phyloP scores from a whole-genome alignment of 2,113 vertebrate genomes.

The Dromaius novaehollandiae region DNA sequence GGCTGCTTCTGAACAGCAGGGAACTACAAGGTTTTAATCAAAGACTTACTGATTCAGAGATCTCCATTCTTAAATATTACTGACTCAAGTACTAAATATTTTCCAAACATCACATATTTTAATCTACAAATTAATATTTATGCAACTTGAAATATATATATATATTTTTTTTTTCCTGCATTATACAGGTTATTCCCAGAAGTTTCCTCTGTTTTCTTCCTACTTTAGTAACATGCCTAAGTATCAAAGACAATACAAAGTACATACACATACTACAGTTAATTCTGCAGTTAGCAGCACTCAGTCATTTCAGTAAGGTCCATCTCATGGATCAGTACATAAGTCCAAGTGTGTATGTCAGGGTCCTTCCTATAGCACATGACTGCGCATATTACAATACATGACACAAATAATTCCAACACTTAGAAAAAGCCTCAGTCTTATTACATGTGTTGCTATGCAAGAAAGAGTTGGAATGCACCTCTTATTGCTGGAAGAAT shows the following conservation, averaged over 20 bases:
- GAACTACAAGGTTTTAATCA: not conserved
- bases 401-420: not conserved
- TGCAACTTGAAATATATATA: not conserved
- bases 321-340: not conserved
- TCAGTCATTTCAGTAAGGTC: not conserved
- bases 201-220: not conserved
- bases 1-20: not conserved
- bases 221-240: not conserved
- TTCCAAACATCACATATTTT: not conserved
- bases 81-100: not conserved
- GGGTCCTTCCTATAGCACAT: not conserved
- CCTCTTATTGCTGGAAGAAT: not conserved
- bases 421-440: not conserved
- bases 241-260: not conserved
- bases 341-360: rapidly evolving
- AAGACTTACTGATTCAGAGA: not conserved
- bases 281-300: not conserved
- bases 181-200: not conserved
- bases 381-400: not conserved
- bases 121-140: not conserved
- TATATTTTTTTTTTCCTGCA: not conserved
- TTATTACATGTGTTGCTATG: rapidly evolving
- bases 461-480: not conserved
- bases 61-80: not conserved
- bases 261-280: not conserved